These are phyloP conservation scores for Anniella stebbinsi DNA, from an alignment of 2,797 vertebrate genomes.

Conservation along the genomic window DNA sequence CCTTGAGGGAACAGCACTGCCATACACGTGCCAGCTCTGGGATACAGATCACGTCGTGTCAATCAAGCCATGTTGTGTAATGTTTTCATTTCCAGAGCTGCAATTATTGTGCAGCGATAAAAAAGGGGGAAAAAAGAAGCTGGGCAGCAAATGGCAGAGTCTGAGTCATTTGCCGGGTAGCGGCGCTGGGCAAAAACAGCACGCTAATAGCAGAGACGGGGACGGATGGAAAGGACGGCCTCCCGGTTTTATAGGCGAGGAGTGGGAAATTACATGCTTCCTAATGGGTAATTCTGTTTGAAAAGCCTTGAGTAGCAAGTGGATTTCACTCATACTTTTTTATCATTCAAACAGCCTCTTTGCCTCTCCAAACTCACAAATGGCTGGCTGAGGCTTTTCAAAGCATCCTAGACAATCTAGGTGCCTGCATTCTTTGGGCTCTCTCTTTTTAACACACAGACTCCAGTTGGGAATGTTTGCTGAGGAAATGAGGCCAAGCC, in stretches of 20 bases:
- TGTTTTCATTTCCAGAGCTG: constrained; percentile 39
- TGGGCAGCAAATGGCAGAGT: not conserved
- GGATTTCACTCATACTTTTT: not conserved
- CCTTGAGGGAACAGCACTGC: not conserved
- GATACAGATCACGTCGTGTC: rapidly evolving
- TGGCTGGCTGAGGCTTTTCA: rapidly evolving
- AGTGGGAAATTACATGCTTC: constrained; percentile 51
- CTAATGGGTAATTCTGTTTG: constrained; percentile 25
- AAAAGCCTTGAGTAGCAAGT: constrained; percentile 12
- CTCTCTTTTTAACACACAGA: not conserved
- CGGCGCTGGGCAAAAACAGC: constrained; percentile 5
- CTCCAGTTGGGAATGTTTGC: not conserved
- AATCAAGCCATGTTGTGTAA: constrained; percentile 4
- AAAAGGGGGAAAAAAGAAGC: not conserved
- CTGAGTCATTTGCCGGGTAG: not conserved
- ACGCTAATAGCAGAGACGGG: not conserved
- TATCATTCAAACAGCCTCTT: not conserved
- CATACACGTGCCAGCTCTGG: not conserved
- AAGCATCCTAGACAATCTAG: not conserved
- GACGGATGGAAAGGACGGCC: constrained; percentile 9
- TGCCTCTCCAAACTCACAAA: not conserved
- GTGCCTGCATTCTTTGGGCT: rapidly evolving
- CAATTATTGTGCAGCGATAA: constrained; percentile 1
- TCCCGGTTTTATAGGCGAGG: constrained; percentile 9
- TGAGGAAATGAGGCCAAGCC: no score